Conservation (phyloP, 1,140 invertebrate species). For the Gonatopus flavifemur region DNA sequence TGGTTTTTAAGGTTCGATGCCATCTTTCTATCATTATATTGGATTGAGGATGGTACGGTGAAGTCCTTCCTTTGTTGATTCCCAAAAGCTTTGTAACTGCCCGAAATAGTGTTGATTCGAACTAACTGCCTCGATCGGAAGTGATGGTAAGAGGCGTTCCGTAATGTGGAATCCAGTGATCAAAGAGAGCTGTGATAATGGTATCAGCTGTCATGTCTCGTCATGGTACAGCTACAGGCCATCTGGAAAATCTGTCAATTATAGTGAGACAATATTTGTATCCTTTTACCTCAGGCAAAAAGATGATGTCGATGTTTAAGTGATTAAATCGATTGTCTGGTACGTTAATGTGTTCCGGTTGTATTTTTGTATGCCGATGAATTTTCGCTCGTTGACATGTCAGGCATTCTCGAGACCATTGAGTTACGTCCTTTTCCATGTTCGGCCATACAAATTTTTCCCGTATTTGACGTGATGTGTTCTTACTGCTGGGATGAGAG, state of each 20-base stretch:
- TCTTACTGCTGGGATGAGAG: background rate
- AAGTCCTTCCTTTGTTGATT: background rate
- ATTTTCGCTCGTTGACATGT: constrained; percentile 29
- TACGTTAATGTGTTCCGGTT: background rate
- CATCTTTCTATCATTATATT: constrained; percentile 42
- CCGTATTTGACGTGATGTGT: background rate
- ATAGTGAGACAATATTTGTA: constrained; percentile 11
- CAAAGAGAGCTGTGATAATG: background rate
- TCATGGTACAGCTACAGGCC: background rate
- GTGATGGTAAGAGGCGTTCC: constrained; percentile 23
- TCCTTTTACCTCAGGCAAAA: background rate
- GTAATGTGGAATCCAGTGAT: constrained; percentile 41
- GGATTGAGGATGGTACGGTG: constrained; percentile 30
- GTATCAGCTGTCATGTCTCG: background rate
- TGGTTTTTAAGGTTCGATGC: constrained; percentile 36
- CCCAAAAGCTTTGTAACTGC: background rate
- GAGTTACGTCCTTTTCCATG: constrained; percentile 13
- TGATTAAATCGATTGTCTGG: constrained; percentile 31
- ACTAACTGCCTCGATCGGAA: constrained; percentile 5
- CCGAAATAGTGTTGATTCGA: constrained; percentile 2
- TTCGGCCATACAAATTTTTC: constrained; percentile 15
- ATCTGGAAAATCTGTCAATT: too few species aligned
- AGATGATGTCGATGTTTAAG: constrained; percentile 17
- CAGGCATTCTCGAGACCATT: constrained; percentile 18
- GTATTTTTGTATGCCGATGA: constrained; percentile 9